Evolutionary conservation across 2,888 invertebrate genomes (phyloP), one percentile per base, ranked within the genome.

Genomic region (Caradrina clavipalpis): DNA sequence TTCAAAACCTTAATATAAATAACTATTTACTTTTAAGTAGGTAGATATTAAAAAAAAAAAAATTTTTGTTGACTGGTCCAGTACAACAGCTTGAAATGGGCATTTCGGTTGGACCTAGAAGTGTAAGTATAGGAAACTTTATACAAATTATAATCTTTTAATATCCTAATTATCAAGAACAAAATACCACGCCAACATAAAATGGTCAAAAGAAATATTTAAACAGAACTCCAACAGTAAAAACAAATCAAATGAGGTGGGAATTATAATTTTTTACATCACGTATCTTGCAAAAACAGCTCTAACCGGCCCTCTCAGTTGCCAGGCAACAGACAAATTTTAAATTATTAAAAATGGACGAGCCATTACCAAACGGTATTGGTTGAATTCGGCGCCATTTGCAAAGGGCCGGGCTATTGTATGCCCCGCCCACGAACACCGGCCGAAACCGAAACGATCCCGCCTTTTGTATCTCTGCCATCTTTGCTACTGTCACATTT

Each of bases 321-420:
- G 87, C 86, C 72, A 74, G 71, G 86, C 86, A 87, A 88, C 89
- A 55, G 63, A 60, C 73, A 64, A 75, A 81, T 17, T 17, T 45
- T 45, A 45, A 82, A 67, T 35, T 67, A 86, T 88, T 72, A 86
- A 89, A 89, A 87, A 87, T 88, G 86, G 88, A 90, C 87, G 81
- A 82, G 76, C 81, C 78, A 78, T 84, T 87, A 89, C 82, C 84
- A 86, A 84, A 86, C 87, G 79, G 85, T 84, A 95, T 95, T 95
- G 95, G 95, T 88, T 69, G 91, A 91, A 88, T 92, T 92, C 89
- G 92, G 89, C 95, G 95, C 95, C 95, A 96, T 96, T 95, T 95
- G 94, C 87, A 93, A 94, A 93, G 93, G 95, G 94, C 90, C 87
- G 92, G 87, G 81, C 90, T 78, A 76, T 72, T 68, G 79, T 78